phyloP scores from a whole-genome alignment of 2,113 vertebrate species.

The Rhagologus leucostigma region DNA sequence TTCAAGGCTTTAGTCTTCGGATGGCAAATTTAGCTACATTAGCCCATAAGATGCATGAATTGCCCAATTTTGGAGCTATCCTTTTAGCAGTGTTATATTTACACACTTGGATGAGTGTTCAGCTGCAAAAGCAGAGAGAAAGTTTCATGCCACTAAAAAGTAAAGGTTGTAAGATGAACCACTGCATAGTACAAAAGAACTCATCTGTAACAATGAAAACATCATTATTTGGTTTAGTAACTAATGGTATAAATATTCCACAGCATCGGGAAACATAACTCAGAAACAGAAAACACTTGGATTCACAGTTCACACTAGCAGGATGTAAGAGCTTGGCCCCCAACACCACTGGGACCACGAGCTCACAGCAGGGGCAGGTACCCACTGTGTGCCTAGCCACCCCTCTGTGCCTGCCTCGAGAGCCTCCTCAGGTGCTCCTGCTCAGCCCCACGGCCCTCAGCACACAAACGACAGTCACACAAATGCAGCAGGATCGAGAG shows the following conservation, averaged over 20 bases:
- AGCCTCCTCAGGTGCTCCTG: neutral
- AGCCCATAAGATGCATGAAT: neutral
- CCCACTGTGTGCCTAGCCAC: neutral
- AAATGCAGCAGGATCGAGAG: neutral
- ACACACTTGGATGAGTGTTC: rapidly evolving
- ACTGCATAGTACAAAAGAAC: neutral
- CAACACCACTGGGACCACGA: rapidly evolving
- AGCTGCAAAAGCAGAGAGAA: neutral
- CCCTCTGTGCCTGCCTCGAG: neutral
- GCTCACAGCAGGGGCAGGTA: neutral
- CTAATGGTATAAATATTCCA: neutral
- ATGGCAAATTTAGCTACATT: neutral
- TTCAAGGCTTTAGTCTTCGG: neutral
- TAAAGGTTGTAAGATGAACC: neutral
- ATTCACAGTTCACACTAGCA: too few relatives aligned
- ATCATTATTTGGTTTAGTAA: neutral
- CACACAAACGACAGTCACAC: neutral
- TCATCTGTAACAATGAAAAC: neutral
- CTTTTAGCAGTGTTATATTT: neutral
- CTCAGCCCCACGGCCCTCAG: neutral
- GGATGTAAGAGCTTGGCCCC: neutral
- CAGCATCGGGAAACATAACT: neutral
- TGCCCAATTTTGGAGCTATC: neutral
- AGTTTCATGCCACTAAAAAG: neutral
- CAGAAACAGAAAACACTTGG: neutral